These are phyloP conservation scores for Psittacula cyanocephala DNA, from an alignment of 2,113 vertebrate species.

Conservation along the genomic window DNA sequence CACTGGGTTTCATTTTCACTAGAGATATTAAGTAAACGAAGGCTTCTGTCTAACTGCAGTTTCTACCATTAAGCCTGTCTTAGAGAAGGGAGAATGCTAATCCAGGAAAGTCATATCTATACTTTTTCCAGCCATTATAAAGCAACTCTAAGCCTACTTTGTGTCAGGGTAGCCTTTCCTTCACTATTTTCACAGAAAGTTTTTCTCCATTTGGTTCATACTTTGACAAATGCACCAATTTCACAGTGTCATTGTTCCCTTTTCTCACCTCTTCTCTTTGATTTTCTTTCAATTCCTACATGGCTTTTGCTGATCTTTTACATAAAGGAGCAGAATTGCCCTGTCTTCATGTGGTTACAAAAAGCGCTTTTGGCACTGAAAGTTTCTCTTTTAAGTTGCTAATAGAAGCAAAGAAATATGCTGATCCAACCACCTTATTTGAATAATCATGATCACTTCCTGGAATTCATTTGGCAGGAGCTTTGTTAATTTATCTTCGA, in stretches of 20 bases:
- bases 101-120: neutral
- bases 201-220: neutral
- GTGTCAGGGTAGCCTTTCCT: neutral
- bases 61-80: neutral
- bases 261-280: neutral
- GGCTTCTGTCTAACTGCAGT: neutral
- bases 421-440: neutral
- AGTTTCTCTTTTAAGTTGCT: neutral
- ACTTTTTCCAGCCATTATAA: neutral
- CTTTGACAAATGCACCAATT: neutral
- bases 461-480: neutral
- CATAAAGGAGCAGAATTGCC: neutral
- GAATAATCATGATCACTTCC: conserved; percentile 4
- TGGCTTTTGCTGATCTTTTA: neutral
- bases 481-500: neutral
- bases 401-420: neutral
- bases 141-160: neutral
- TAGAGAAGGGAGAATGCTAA: neutral
- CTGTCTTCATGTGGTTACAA: neutral
- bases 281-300: neutral
- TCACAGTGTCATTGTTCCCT: neutral
- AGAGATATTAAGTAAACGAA: neutral
- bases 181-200: neutral
- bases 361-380: neutral
- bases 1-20: neutral